phyloP scores from a whole-genome alignment of 2,113 vertebrate species.

The Oriolus oriolus region DNA sequence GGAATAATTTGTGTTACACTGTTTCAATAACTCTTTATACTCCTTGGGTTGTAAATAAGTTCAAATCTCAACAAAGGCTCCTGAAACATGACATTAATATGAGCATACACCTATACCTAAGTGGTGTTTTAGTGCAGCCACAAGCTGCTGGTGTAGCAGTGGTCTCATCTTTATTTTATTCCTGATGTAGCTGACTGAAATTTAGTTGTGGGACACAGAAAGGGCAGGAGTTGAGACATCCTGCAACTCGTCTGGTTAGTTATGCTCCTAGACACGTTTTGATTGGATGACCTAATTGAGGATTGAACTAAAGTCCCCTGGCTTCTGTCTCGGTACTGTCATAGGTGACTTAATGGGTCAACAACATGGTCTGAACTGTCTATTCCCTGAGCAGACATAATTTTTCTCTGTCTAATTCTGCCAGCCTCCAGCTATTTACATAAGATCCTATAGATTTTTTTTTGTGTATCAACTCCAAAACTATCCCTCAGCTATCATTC shows the following conservation, averaged over 20 bases:
- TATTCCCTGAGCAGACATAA: neutral
- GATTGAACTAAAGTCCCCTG: conserved; percentile 19
- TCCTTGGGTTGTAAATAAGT: neutral
- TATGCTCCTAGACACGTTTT: neutral
- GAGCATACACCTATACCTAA: neutral
- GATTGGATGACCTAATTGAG: conserved; percentile 58
- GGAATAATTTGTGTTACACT: neutral
- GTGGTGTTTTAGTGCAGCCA: neutral
- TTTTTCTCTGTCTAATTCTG: conserved; percentile 56
- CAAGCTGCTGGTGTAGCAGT: neutral
- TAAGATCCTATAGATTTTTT: conserved; percentile 45
- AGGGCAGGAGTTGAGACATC: neutral
- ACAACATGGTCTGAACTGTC: conserved; percentile 18
- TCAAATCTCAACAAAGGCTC: neutral
- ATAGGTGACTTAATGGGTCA: conserved; percentile 37
- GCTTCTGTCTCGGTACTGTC: conserved; percentile 9
- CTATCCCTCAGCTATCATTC: conserved; percentile 16
- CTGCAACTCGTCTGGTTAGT: neutral
- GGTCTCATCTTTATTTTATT: neutral
- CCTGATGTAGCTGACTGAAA: neutral
- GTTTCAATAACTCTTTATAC: neutral
- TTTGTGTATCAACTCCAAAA: neutral
- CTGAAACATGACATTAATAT: neutral
- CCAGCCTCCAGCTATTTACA: conserved; percentile 54
- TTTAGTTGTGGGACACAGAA: neutral